Base-by-base conservation (phyloP, 2,888 invertebrate genomes). In the Drosophila vallismaia region DNA sequence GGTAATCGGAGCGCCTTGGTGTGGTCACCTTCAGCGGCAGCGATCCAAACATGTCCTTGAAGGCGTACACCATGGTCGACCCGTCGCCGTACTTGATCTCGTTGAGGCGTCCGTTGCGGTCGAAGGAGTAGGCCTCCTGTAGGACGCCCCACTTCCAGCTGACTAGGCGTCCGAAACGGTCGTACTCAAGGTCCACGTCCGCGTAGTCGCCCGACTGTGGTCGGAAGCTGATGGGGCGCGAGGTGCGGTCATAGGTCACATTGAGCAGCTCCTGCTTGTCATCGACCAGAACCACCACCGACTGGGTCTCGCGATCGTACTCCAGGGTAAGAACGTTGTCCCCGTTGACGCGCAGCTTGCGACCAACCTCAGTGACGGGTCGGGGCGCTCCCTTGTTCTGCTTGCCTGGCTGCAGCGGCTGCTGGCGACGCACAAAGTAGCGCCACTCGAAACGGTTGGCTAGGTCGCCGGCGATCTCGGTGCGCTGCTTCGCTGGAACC, bases 361-460 rank as follows among this genome's bases (percentile, higher is more conserved):
- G 94, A 6, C 97, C 97, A 12, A 97, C 96, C 91, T 97, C 97
- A 0, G 96, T 95, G 0, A 97, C 95, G 0, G 96, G 73, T 92
- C 94, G 85, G 2, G 89, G 90, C 1, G 86, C 71, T 14, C 90
- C 89, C 56, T 89, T 93, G 40, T 84, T 89, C 60, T 90, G 89
- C 92, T 93, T 93, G 93, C 94, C 79, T 92, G 94, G 94, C 92
- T 95, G 94, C 0, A 52, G 50, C 0, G 87, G 75, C 28, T 78
- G 84, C 36, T 95, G 93, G 71, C 96, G 94, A 51, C 97, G 93
- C 64, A 97, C 93, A 92, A 97, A 97, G 92, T 97, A 98, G 42
- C 98, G 94, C 98, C 98, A 99, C 92, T 99, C 98, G 86, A 98
- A 97, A 74, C 98, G 94, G 88, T 98, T 98, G 0, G 97, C 97